Conservation (phyloP, 2,888 invertebrate species). For the Gastrophysa polygoni region DNA sequence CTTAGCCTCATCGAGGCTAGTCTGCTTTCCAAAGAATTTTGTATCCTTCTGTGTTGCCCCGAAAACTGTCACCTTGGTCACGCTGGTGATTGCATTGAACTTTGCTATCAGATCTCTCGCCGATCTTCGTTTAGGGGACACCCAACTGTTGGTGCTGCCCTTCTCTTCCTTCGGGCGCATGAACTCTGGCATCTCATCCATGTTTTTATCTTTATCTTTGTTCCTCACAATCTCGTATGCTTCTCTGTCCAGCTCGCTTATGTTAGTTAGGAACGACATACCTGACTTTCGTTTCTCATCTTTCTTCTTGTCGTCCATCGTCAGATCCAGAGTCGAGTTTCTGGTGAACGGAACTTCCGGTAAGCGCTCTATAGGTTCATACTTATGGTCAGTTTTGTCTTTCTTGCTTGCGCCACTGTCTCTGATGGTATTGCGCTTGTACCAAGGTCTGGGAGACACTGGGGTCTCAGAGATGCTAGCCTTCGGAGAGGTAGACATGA, state of each 20-base stretch:
- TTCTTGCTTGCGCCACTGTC: conserved; percentile 50
- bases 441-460: conserved; percentile 70
- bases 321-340: conserved; percentile 54
- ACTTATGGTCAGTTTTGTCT: conserved; percentile 42
- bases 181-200: conserved; percentile 54
- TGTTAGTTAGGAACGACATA: conserved; percentile 71
- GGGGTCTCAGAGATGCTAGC: conserved; percentile 51
- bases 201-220: conserved; percentile 41
- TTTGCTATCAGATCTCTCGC: conserved; percentile 66
- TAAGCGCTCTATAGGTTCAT: conserved; percentile 53
- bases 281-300: conserved; percentile 64
- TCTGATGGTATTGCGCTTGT: conserved; percentile 62
- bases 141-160: conserved; percentile 48
- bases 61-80: conserved; percentile 63
- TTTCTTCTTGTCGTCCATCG: conserved; percentile 45
- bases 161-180: conserved; percentile 53
- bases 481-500: conserved; percentile 42
- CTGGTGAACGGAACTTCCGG: conserved; percentile 65
- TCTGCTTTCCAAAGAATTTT: conserved; percentile 51
- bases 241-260: conserved; percentile 80
- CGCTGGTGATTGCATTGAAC: conserved; percentile 68
- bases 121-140: conserved; percentile 52
- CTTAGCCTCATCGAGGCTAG: conserved; percentile 44
- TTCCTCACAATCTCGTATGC: conserved; percentile 74
- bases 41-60: conserved; percentile 48